Conservation (phyloP, 92 coral and sea anemone genomes). For the Porites cylindrica region DNA sequence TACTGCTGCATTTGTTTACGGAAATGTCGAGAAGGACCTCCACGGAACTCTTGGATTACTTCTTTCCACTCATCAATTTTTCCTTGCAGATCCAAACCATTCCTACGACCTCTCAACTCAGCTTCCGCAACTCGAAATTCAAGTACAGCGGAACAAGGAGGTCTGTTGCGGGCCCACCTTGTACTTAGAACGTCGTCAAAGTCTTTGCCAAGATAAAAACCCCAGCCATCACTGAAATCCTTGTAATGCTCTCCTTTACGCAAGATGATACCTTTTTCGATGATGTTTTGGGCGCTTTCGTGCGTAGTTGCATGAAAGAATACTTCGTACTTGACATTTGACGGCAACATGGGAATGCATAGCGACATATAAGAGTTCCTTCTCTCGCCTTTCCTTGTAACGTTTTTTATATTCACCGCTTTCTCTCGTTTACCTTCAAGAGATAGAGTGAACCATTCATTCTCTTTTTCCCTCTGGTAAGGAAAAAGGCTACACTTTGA, state of each 20-base stretch:
- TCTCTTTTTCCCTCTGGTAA: neutral
- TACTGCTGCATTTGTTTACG: neutral
- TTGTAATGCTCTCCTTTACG: neutral
- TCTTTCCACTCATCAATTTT: slow-evolving; percentile 28
- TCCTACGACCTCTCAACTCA: neutral
- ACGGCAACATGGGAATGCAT: neutral
- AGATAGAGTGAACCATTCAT: neutral
- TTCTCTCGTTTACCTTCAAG: neutral
- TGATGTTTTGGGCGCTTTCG: neutral
- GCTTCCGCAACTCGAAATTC: slow-evolving; percentile 45
- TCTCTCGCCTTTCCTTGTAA: neutral
- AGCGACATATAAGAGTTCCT: neutral
- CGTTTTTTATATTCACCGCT: neutral
- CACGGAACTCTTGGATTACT: slow-evolving; percentile 39
- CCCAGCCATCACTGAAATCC: slow-evolving; percentile 38
- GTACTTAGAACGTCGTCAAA: slow-evolving; percentile 12
- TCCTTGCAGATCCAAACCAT: neutral
- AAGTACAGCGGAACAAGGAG: slow-evolving; percentile 50
- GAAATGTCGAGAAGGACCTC: neutral
- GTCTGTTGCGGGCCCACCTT: slow-evolving; percentile 25
- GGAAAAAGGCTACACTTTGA: neutral
- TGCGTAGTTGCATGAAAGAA: slow-evolving; percentile 24
- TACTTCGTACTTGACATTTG: neutral
- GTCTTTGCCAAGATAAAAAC: slow-evolving; percentile 51
- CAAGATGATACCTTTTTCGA: slow-evolving; percentile 11